Percentiles rank a stretch among this genome's conserved stretches.
Conservation (phyloP, 1,140 invertebrate species). For the Pararge aegeria region DNA sequence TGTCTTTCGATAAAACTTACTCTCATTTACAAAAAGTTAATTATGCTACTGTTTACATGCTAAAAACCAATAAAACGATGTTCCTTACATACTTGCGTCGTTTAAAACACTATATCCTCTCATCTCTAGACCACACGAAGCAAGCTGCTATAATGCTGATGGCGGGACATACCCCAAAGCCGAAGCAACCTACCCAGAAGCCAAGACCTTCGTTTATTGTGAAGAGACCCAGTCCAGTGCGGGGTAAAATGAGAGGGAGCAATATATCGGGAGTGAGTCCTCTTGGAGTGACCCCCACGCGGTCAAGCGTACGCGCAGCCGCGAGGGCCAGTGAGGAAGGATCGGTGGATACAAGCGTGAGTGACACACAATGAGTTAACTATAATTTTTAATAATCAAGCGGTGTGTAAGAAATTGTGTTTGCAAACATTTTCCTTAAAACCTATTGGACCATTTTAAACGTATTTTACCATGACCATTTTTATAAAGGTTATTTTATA, state of each 20-base stretch:
- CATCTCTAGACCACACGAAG: conserved; percentile 58
- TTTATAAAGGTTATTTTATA: too few species aligned
- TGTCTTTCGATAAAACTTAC: too few species aligned
- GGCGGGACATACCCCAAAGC: conserved; percentile 47
- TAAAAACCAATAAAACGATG: too few species aligned
- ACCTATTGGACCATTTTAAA: too few species aligned
- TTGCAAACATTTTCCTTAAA: too few species aligned
- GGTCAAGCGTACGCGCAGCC: not conserved
- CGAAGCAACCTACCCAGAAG: conserved; percentile 10
- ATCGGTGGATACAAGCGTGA: not conserved
- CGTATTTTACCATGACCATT: too few species aligned
- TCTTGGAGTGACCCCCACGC: conserved; percentile 14
- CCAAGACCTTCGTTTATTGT: conserved; percentile 29
- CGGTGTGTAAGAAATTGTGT: too few species aligned
- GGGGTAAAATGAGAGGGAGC: conserved; percentile 5
- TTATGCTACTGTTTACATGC: too few species aligned
- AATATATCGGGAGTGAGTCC: not conserved
- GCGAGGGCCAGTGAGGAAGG: not conserved
- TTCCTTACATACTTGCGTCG: not conserved
- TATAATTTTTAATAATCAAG: too few species aligned
- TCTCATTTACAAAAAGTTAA: too few species aligned
- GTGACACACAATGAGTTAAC: not conserved
- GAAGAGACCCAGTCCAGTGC: conserved; percentile 36
- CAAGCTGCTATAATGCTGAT: conserved; percentile 62
- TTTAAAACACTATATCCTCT: conserved; percentile 3